Conservation (phyloP, 2,113 vertebrate species). For the Tragelaphus scriptus region DNA sequence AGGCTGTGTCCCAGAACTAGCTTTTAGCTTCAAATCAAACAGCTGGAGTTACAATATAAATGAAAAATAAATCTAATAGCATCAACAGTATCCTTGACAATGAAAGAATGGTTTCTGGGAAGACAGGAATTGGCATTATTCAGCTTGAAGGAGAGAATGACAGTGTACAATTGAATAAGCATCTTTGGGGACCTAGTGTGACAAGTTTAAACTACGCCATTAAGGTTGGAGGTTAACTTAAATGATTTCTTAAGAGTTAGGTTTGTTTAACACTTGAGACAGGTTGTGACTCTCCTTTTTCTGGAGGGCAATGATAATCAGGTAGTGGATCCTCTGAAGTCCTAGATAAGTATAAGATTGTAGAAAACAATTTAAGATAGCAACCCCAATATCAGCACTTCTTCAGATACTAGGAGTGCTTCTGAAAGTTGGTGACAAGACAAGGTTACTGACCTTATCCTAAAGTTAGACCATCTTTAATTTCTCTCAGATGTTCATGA, state of each 20-base stretch:
- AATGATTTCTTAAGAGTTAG: conserved; percentile 42
- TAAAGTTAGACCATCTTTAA: background rate
- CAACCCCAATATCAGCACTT: background rate
- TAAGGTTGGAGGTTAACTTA: conserved; percentile 32
- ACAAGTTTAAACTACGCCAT: background rate
- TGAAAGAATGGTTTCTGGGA: background rate
- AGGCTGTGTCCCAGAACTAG: background rate
- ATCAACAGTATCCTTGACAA: background rate
- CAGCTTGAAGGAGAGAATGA: background rate
- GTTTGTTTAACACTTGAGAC: conserved; percentile 49
- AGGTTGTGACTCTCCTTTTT: conserved; percentile 50
- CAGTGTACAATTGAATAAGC: background rate
- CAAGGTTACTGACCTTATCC: background rate
- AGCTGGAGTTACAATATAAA: background rate
- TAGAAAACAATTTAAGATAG: conserved; percentile 51
- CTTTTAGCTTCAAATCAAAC: background rate
- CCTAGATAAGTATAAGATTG: conserved; percentile 49
- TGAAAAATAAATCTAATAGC: background rate
- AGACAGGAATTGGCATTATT: background rate
- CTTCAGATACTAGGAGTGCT: conserved; percentile 45
- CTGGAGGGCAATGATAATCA: conserved; percentile 47
- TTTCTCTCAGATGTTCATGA: background rate
- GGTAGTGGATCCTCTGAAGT: conserved; percentile 48
- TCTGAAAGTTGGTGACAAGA: conserved; percentile 56
- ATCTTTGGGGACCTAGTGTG: background rate